A percentile compares a stretch with the other conserved stretches of the same genome.
phyloP scores from a whole-genome alignment of 2,113 vertebrate genomes.

The Orycteropus afer region DNA sequence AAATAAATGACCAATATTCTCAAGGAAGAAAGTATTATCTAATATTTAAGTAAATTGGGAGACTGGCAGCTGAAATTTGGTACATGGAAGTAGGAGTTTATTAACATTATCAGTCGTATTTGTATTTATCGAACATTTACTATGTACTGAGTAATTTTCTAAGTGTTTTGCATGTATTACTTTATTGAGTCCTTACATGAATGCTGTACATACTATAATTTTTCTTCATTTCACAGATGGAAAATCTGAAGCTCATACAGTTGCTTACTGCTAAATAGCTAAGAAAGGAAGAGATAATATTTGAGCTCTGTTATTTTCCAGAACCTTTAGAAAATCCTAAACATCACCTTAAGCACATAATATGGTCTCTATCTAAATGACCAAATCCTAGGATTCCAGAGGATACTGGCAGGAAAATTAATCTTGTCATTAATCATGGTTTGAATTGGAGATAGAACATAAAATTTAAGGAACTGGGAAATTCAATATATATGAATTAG shows the following conservation, averaged over 20 bases:
- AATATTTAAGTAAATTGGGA: constrained; percentile 5
- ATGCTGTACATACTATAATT: background rate
- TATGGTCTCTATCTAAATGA: background rate
- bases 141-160: no score
- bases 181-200: background rate
- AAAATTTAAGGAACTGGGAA: background rate
- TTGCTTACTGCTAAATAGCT: background rate
- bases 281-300: background rate
- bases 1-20: background rate
- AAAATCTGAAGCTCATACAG: background rate
- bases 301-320: background rate
- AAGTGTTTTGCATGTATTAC: no score
- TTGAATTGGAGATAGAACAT: background rate
- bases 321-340: background rate
- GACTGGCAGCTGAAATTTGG: background rate
- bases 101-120: background rate
- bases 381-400: background rate
- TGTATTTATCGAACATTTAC: background rate
- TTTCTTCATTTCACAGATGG: background rate
- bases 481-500: background rate
- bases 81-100: background rate
- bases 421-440: background rate
- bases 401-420: background rate
- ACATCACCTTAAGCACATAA: background rate
- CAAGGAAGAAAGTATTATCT: background rate